Evolutionary conservation across 2,113 vertebrate genomes (phyloP).

Genomic region (Rhizomys pruinosus): DNA sequence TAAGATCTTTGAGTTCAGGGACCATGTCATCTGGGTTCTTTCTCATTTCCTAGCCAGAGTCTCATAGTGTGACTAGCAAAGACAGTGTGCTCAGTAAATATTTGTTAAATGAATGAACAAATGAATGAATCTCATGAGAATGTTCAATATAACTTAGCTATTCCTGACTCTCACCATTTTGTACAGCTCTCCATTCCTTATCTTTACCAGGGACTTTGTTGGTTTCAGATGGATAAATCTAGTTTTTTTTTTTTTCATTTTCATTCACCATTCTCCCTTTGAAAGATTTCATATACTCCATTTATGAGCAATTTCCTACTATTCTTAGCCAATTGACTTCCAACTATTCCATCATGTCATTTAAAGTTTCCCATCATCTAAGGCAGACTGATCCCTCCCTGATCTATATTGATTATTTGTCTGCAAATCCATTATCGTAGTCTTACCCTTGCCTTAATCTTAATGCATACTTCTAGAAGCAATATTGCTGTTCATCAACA

Average conservation of each 20-base stretch:
- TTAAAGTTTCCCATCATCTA: constrained; percentile 37
- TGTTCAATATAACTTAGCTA: neutral
- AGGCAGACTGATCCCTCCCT: neutral
- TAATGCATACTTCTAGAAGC: neutral
- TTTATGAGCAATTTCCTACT: constrained; percentile 63
- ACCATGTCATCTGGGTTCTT: neutral
- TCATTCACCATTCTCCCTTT: constrained; percentile 31
- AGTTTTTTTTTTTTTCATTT: constrained; percentile 48
- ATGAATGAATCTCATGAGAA: neutral
- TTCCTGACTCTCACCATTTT: neutral
- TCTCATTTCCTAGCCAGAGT: neutral
- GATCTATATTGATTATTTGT: constrained; percentile 40
- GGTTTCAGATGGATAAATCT: neutral
- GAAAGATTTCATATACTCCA: constrained; percentile 27
- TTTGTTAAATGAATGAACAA: neutral
- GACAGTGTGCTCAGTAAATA: neutral
- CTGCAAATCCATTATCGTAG: constrained; percentile 45
- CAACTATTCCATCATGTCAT: neutral
- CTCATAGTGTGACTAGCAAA: neutral
- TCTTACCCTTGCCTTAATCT: constrained; percentile 33
- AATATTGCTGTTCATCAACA: constrained; percentile 41
- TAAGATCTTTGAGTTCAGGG: constrained; percentile 5
- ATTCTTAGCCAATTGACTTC: constrained; percentile 64
- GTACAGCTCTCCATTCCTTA: neutral
- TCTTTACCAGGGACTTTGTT: neutral